Evolutionary conservation across 2,888 invertebrate species (phyloP).

Genomic region (Eurois occulta): DNA sequence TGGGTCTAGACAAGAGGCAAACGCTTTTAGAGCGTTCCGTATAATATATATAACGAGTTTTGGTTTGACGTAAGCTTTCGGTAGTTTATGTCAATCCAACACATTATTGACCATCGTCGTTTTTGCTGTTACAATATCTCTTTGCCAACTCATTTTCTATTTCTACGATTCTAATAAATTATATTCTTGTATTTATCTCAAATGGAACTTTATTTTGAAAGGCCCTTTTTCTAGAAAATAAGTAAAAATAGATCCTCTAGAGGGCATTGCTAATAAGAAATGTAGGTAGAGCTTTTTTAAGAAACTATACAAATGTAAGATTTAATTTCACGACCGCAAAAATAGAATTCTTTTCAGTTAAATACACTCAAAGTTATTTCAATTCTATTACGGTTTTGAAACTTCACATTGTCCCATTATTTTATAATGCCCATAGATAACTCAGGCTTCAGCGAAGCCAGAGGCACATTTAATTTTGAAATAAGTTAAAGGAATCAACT

Average conservation of each 20-base stretch:
- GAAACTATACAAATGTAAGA: background rate
- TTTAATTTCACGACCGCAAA: too few species aligned
- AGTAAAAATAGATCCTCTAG: background rate
- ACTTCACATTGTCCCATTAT: background rate
- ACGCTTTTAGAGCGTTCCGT: background rate
- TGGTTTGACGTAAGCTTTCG: background rate
- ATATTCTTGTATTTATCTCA: too few species aligned
- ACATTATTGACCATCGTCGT: background rate
- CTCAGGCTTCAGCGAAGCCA: background rate
- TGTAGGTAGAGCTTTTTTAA: background rate
- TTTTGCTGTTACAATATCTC: background rate
- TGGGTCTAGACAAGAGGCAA: background rate
- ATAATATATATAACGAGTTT: background rate
- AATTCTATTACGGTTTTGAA: background rate
- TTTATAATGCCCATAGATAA: background rate
- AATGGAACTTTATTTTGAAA: background rate
- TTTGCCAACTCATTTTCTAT: too few species aligned
- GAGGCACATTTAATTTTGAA: background rate
- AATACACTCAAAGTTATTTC: background rate
- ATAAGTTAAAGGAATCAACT: background rate
- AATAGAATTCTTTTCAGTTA: background rate
- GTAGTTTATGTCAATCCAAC: background rate
- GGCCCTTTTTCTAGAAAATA: background rate
- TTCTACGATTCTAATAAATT: too few species aligned
- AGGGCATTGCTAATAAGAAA: background rate